A percentile compares a stretch with the other conserved stretches of the same genome.
Conservation (phyloP, 2,113 vertebrate species). For the Tachycineta bicolor region DNA sequence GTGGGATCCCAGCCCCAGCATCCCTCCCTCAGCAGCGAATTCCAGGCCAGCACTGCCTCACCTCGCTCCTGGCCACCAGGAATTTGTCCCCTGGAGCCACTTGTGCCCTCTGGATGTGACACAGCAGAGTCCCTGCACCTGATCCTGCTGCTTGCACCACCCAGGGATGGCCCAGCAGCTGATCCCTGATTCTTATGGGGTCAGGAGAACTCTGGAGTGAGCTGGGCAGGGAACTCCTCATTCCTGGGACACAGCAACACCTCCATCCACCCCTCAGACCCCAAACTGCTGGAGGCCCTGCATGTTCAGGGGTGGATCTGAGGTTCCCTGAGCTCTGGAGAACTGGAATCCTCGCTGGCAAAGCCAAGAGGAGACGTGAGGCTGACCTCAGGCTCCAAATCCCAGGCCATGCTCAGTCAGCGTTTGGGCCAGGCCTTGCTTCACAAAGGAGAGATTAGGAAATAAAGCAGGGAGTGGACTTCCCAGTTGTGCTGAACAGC, state of each 20-base stretch:
- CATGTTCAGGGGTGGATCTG: background rate
- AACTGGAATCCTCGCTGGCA: background rate
- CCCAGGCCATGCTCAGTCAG: background rate
- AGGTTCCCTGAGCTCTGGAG: background rate
- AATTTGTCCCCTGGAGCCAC: background rate
- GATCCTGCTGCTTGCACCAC: background rate
- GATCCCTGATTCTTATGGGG: background rate
- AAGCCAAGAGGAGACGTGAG: background rate
- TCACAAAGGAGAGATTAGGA: background rate
- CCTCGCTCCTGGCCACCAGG: background rate
- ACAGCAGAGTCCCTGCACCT: background rate
- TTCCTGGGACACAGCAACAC: too few relatives aligned
- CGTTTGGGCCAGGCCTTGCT: background rate
- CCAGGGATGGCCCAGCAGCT: background rate
- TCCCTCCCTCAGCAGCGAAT: background rate
- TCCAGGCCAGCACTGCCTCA: background rate
- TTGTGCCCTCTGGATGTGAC: background rate
- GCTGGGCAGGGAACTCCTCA: background rate
- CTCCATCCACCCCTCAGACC: background rate
- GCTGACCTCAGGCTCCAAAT: background rate
- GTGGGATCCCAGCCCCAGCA: background rate
- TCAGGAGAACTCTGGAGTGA: background rate
- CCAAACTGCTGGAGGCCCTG: background rate
- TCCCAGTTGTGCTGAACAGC: background rate
- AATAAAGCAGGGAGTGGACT: background rate